Evolutionary conservation across 2,888 invertebrate species (phyloP).

Genomic region (Lasioglossum pauxillum): DNA sequence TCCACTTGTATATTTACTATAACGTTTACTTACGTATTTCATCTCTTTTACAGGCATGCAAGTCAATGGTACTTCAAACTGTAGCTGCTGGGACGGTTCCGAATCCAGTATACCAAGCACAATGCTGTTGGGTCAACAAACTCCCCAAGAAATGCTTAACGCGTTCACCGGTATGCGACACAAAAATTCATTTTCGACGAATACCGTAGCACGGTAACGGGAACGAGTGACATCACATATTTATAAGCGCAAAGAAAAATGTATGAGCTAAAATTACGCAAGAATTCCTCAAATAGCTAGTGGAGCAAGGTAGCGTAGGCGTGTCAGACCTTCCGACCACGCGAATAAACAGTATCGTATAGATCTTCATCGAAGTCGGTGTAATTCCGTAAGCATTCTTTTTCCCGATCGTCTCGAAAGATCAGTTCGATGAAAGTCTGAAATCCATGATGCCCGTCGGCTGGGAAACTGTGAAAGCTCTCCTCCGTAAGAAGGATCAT

Average conservation of each 20-base stretch:
- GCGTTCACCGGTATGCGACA: slow-evolving; percentile 79
- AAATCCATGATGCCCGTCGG: slow-evolving; percentile 36
- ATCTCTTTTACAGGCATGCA: slow-evolving; percentile 78
- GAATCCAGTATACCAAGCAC: slow-evolving; percentile 81
- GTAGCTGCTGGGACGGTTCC: slow-evolving; percentile 82
- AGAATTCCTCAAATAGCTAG: slow-evolving; percentile 76
- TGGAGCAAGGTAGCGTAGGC: slow-evolving; percentile 73
- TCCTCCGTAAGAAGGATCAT: slow-evolving; percentile 54
- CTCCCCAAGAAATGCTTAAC: slow-evolving; percentile 82
- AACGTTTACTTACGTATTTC: background rate
- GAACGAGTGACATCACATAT: slow-evolving; percentile 27
- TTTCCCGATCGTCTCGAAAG: background rate
- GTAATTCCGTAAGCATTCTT: slow-evolving; percentile 17
- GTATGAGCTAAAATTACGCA: slow-evolving; percentile 75
- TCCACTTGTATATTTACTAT: background rate
- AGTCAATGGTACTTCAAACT: slow-evolving; percentile 82
- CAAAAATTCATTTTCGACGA: slow-evolving; percentile 11
- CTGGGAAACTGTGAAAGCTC: slow-evolving; percentile 44
- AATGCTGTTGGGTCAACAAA: slow-evolving; percentile 83
- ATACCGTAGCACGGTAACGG: background rate
- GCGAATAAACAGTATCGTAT: slow-evolving; percentile 69
- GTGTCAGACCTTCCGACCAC: slow-evolving; percentile 66
- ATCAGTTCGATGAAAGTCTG: background rate
- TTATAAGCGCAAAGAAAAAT: slow-evolving; percentile 62
- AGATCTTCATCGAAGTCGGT: slow-evolving; percentile 49